phyloP scores from a whole-genome alignment of 2,797 vertebrate species.

The Sebastes steindachneri region DNA sequence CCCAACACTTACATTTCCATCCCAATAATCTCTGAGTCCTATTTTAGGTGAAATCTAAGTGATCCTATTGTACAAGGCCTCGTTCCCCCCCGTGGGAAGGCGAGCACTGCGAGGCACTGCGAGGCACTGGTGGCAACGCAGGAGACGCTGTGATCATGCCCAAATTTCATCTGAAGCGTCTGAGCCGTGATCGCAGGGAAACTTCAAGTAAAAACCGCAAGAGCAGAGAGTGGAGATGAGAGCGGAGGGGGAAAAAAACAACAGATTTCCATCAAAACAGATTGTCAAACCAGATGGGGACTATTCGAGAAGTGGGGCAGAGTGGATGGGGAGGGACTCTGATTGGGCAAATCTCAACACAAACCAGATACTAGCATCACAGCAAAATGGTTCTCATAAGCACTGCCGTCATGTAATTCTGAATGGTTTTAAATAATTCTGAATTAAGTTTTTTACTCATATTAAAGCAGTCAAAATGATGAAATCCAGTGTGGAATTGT shows the following conservation, averaged over 20 bases:
- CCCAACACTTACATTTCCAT: conserved; percentile 26
- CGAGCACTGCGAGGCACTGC: conserved; percentile 37
- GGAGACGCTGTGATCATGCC: conserved; percentile 75
- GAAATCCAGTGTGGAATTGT: background rate
- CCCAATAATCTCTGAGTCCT: conserved; percentile 18
- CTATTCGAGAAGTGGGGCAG: conserved; percentile 79
- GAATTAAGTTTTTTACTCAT: conserved; percentile 50
- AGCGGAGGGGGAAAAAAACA: conserved; percentile 66
- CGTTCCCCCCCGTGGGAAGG: conserved; percentile 47
- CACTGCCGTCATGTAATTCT: conserved; percentile 53
- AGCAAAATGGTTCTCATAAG: conserved; percentile 59
- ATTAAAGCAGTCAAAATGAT: conserved; percentile 25
- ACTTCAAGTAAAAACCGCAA: conserved; percentile 73
- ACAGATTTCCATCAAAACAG: conserved; percentile 85
- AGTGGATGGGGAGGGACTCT: conserved; percentile 70
- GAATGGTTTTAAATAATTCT: conserved; percentile 63
- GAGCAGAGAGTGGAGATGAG: conserved; percentile 67
- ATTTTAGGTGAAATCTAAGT: conserved; percentile 45
- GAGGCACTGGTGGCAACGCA: conserved; percentile 63
- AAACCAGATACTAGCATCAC: conserved; percentile 53
- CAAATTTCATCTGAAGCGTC: conserved; percentile 70
- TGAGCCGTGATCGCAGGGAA: conserved; percentile 65
- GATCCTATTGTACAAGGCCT: conserved; percentile 31
- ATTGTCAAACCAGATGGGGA: conserved; percentile 87
- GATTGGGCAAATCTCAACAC: conserved; percentile 77